phyloP scores from a whole-genome alignment of 1,140 invertebrate species.

The Kradibia gibbosae region DNA sequence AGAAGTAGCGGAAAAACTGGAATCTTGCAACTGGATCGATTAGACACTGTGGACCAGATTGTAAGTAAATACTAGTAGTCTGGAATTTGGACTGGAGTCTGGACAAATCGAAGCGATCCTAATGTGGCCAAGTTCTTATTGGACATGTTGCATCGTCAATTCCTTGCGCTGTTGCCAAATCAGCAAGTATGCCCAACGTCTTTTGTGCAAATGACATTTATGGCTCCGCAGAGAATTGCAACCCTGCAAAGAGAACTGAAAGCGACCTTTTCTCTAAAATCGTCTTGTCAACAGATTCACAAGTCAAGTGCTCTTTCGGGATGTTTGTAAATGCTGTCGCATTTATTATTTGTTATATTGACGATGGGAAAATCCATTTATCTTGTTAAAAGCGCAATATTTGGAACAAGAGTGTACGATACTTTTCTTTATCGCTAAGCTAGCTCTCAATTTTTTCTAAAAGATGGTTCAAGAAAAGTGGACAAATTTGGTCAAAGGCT shows the following conservation, averaged over 20 bases:
- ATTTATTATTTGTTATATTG: too few relatives aligned
- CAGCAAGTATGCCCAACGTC: neutral
- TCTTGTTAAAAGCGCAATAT: neutral
- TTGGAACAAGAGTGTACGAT: neutral
- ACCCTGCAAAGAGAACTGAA: neutral
- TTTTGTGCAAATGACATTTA: neutral
- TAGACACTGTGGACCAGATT: neutral
- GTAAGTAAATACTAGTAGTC: too few relatives aligned
- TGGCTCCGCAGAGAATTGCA: neutral
- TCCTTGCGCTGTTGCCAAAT: conserved; percentile 19
- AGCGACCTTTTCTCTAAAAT: conserved; percentile 31
- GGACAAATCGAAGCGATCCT: conserved; percentile 28
- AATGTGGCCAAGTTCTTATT: conserved; percentile 5
- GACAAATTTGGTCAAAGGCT: conserved; percentile 52
- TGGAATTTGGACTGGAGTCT: neutral
- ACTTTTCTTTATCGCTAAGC: conserved; percentile 35
- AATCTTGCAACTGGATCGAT: neutral
- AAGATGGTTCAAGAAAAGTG: conserved; percentile 51
- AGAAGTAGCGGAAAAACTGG: too few relatives aligned
- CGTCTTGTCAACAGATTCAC: neutral
- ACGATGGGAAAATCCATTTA: neutral
- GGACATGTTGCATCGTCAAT: neutral
- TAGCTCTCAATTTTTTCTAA: neutral
- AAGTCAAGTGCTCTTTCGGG: conserved; percentile 9
- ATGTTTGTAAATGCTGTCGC: too few relatives aligned